These are phyloP conservation scores for Irena cyanogastra DNA, from an alignment of 2,113 vertebrate species.

Conservation along the genomic window DNA sequence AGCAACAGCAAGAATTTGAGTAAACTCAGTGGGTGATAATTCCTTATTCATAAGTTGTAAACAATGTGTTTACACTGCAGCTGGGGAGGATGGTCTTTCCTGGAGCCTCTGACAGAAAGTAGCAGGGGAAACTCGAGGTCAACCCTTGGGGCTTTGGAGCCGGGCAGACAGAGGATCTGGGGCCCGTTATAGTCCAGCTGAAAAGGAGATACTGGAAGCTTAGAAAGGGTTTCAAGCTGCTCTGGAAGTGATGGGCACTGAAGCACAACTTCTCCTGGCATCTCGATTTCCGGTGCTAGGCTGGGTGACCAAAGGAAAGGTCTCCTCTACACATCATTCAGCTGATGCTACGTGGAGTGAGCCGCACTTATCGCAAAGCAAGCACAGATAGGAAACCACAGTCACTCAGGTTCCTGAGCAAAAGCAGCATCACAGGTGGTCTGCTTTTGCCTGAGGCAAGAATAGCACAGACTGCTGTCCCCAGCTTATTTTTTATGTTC, in stretches of 20 bases:
- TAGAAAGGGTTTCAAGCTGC: background rate
- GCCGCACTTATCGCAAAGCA: accelerated
- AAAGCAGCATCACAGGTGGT: background rate
- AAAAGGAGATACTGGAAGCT: background rate
- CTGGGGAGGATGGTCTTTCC: background rate
- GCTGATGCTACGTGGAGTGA: accelerated
- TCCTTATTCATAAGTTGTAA: background rate
- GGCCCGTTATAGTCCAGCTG: background rate
- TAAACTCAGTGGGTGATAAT: background rate
- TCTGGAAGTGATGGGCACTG: background rate
- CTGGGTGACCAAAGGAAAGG: background rate
- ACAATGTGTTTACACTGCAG: background rate
- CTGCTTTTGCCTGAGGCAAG: background rate
- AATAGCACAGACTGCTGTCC: background rate
- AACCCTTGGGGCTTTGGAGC: background rate
- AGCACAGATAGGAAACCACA: background rate
- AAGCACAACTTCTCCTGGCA: background rate
- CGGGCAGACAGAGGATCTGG: background rate
- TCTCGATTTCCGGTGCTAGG: accelerated
- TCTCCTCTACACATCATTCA: background rate
- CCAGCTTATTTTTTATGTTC: background rate
- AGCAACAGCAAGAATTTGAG: background rate
- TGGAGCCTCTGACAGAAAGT: background rate
- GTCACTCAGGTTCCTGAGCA: background rate
- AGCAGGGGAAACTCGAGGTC: background rate